Evolutionary conservation across 2,888 invertebrate genomes (phyloP).

Genomic region (Shargacucullia verbasci): DNA sequence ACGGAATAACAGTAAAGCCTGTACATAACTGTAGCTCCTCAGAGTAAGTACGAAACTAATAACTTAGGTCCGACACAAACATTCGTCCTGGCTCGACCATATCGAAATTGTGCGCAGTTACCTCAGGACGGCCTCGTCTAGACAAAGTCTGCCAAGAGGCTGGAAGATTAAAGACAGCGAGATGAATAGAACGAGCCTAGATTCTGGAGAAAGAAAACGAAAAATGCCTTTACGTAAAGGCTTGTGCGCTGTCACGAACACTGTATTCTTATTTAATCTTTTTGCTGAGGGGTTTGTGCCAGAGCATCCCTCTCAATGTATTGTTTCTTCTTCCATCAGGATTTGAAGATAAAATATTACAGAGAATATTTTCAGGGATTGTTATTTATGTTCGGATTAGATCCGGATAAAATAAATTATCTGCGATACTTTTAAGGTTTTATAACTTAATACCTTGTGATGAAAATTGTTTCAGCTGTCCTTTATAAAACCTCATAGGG

Average conservation of each 20-base stretch:
- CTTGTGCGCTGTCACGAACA: conserved; percentile 86
- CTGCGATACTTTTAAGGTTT: conserved; percentile 22
- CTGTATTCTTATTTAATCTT: conserved; percentile 84
- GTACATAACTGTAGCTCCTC: conserved; percentile 44
- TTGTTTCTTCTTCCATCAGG: conserved; percentile 44
- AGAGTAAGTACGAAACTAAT: conserved; percentile 53
- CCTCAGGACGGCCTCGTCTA: conserved; percentile 69
- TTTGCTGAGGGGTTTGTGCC: conserved; percentile 75
- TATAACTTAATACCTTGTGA: conserved; percentile 43
- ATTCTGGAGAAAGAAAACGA: conserved; percentile 80
- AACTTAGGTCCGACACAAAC: conserved; percentile 58
- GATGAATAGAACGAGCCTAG: conserved; percentile 82
- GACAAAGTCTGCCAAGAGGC: conserved; percentile 79
- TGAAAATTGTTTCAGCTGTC: conserved; percentile 50
- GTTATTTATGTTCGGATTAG: conserved; percentile 19
- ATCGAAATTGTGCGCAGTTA: conserved; percentile 72
- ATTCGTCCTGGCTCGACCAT: conserved; percentile 59
- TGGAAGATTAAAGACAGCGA: conserved; percentile 84
- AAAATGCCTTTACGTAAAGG: conserved; percentile 82
- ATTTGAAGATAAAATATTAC: conserved; percentile 21
- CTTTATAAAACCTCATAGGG: conserved; percentile 50
- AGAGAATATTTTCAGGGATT: conserved; percentile 19
- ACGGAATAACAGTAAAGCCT: conserved; percentile 53
- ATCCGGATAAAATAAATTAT: conserved; percentile 17
- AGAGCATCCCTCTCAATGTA: conserved; percentile 66